These are phyloP conservation scores for Cygnus buccinator DNA, from an alignment of 2,113 vertebrate species.

Conservation along the genomic window DNA sequence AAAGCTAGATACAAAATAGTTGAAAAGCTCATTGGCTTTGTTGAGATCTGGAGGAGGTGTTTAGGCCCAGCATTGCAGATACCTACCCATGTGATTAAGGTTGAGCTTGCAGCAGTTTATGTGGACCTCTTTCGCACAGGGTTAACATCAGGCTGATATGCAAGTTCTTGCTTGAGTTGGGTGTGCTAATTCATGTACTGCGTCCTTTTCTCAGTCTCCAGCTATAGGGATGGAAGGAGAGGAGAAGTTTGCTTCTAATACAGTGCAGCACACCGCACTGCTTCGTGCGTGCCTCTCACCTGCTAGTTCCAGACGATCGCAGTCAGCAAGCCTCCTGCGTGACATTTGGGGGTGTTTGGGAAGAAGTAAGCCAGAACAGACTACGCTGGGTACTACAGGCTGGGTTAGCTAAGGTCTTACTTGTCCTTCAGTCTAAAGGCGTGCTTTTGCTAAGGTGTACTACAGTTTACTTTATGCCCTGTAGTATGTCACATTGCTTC, in stretches of 20 bases:
- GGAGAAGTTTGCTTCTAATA: background rate
- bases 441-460: background rate
- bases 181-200: background rate
- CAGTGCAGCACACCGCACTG: background rate
- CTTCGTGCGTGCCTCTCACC: background rate
- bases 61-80: background rate
- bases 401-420: background rate
- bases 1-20: background rate
- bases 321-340: background rate
- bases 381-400: background rate
- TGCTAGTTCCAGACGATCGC: rapidly evolving
- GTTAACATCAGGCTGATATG: background rate
- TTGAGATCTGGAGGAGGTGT: rapidly evolving
- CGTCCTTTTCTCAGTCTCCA: background rate
- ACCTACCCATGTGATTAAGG: rapidly evolving
- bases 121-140: rapidly evolving
- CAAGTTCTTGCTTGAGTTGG: background rate
- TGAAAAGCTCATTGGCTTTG: background rate
- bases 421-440: background rate
- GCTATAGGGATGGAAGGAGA: background rate
- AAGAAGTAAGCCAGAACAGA: background rate
- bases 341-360: background rate
- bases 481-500: background rate
- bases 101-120: background rate
- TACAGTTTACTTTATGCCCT: background rate